These are phyloP conservation scores for Rhopilema esculentum DNA, from an alignment of 30 jellyfish, hydroid and myxozoan genomes.

Conservation along the genomic window DNA sequence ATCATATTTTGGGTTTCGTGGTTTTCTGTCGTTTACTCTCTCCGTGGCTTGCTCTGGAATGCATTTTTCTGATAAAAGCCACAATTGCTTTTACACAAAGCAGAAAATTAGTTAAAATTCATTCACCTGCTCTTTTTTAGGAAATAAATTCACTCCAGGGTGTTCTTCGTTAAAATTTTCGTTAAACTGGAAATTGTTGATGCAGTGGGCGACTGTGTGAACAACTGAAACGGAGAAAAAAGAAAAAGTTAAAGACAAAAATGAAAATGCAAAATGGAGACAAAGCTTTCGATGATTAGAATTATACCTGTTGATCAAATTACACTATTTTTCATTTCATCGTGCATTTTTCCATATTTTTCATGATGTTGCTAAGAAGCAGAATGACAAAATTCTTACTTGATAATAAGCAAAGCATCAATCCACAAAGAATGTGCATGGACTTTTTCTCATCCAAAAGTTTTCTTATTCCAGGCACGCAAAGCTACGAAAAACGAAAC, in stretches of 20 bases:
- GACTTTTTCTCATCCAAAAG: conserved; percentile 66
- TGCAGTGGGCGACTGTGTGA: conserved; percentile 71
- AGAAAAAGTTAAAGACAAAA: no score
- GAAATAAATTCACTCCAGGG: conserved; percentile 44
- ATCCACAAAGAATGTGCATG: conserved; percentile 64
- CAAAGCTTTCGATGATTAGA: neutral
- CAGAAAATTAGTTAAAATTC: neutral
- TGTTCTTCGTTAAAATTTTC: conserved; percentile 50
- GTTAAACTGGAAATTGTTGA: conserved; percentile 46
- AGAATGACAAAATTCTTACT: conserved; percentile 19
- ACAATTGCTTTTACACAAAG: neutral
- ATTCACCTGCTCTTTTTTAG: conserved; percentile 62
- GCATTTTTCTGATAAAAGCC: neutral
- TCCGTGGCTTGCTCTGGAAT: no score
- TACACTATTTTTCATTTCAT: no score
- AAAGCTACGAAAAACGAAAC: conserved; percentile 7
- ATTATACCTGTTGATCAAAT: neutral
- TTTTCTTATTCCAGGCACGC: conserved; percentile 32
- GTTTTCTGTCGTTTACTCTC: no score
- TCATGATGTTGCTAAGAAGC: no score
- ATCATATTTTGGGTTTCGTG: no score
- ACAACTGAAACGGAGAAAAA: conserved; percentile 16
- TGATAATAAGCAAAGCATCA: conserved; percentile 49
- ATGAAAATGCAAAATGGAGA: neutral
- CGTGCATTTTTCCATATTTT: no score